Conservation (phyloP, 2,797 vertebrate species). For the Pseudomugil gertrudae region DNA sequence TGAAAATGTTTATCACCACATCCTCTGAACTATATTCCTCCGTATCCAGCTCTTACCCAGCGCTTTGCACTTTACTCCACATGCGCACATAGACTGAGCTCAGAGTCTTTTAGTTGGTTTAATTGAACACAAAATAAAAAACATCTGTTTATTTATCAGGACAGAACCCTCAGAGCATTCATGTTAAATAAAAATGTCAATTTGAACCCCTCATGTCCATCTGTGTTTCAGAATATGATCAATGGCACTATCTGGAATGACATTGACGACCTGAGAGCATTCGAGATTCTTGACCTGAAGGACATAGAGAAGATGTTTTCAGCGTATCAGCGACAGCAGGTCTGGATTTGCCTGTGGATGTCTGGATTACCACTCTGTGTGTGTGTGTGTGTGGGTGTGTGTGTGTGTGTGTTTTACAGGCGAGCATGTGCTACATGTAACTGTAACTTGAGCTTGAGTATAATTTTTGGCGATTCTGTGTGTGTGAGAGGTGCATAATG, state of each 20-base stretch:
- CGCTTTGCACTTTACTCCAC: background rate
- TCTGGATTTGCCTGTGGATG: conserved; percentile 67
- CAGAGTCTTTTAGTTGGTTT: background rate
- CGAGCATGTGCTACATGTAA: background rate
- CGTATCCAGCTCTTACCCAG: background rate
- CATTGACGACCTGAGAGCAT: conserved; percentile 92
- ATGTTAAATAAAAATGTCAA: background rate
- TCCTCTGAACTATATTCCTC: background rate
- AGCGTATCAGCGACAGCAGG: conserved; percentile 97
- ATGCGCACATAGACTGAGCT: background rate
- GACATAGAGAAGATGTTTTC: conserved; percentile 99
- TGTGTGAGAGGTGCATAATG: background rate
- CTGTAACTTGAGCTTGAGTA: too few species aligned
- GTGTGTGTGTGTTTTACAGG: too few species aligned
- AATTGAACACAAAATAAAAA: conserved; percentile 4
- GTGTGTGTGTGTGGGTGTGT: too few species aligned
- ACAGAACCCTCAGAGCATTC: background rate
- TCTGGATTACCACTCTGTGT: too few species aligned
- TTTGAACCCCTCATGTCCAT: conserved; percentile 4
- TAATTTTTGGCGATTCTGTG: too few species aligned
- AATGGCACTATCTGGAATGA: conserved; percentile 94
- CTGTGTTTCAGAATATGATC: conserved; percentile 87
- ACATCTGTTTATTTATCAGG: background rate
- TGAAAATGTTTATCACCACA: background rate
- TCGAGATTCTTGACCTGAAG: conserved; percentile 92